Conservation (phyloP, 2,888 invertebrate genomes). For the Rhagonycha lutea region DNA sequence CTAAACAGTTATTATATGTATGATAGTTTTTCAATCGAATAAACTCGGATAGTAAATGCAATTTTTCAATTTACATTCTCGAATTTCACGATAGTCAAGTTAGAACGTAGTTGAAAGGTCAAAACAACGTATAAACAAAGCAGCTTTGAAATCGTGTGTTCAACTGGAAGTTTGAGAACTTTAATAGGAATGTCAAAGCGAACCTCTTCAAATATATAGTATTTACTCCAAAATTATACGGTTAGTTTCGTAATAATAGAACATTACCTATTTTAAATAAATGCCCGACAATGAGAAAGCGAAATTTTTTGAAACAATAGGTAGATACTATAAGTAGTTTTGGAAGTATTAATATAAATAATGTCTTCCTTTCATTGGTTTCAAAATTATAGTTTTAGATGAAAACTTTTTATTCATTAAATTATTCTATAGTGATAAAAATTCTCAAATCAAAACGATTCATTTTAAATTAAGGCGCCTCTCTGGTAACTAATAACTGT, state of each 20-base stretch:
- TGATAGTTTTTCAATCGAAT: not conserved
- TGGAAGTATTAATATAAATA: too few species aligned
- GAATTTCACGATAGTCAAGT: slow-evolving; percentile 16
- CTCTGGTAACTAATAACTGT: too few species aligned
- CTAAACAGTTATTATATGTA: too few species aligned
- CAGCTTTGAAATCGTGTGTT: slow-evolving; percentile 28
- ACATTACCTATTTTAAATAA: not conserved
- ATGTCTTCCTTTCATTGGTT: too few species aligned
- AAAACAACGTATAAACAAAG: slow-evolving; percentile 30
- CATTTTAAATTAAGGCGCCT: too few species aligned
- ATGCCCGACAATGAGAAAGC: not conserved
- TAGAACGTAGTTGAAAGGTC: slow-evolving; percentile 28
- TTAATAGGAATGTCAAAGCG: slow-evolving; percentile 25
- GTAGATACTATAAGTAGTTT: too few species aligned
- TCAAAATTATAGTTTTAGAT: too few species aligned
- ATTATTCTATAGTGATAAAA: too few species aligned
- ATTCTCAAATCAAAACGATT: too few species aligned
- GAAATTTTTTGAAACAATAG: too few species aligned
- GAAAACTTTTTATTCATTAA: too few species aligned
- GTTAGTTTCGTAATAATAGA: slow-evolving; percentile 20
- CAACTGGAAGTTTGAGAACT: slow-evolving; percentile 40
- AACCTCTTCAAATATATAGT: slow-evolving; percentile 18
- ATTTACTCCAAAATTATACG: slow-evolving; percentile 19
- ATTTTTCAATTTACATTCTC: slow-evolving; percentile 13
- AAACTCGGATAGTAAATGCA: slow-evolving; percentile 1